phyloP scores from a whole-genome alignment of 2,888 invertebrate genomes.

The Tridacna crocea region DNA sequence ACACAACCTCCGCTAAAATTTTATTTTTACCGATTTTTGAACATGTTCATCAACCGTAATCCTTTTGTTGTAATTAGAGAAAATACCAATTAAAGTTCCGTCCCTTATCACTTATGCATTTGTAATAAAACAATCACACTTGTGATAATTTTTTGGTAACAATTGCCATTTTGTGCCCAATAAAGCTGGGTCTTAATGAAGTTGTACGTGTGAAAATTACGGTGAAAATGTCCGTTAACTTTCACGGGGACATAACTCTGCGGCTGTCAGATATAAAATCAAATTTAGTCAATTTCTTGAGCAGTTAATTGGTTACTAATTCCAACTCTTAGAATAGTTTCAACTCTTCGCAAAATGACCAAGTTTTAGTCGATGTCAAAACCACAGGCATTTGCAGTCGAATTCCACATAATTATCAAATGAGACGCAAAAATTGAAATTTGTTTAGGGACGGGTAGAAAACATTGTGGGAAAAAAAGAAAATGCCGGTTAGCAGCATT shows the following conservation, averaged over 20 bases:
- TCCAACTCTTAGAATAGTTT: conserved; percentile 31
- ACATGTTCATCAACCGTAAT: conserved; percentile 49
- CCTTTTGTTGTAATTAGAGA: conserved; percentile 26
- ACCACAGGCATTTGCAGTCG: too few species aligned
- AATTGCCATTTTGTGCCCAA: conserved; percentile 49
- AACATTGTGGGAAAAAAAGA: too few species aligned
- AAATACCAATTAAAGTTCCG: conserved; percentile 34
- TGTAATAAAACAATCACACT: conserved; percentile 57
- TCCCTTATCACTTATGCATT: conserved; percentile 55
- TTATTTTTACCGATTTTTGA: conserved; percentile 21
- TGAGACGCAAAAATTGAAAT: too few species aligned
- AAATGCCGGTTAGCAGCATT: too few species aligned
- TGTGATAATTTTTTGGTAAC: conserved; percentile 47
- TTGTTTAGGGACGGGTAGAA: too few species aligned
- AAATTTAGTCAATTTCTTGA: conserved; percentile 59
- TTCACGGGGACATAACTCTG: conserved; percentile 36
- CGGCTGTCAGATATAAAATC: conserved; percentile 59
- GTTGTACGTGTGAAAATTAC: conserved; percentile 62
- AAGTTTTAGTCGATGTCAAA: too few species aligned
- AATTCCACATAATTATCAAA: too few species aligned
- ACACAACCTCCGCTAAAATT: conserved; percentile 17
- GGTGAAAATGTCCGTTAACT: conserved; percentile 58
- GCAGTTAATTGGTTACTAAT: conserved; percentile 58
- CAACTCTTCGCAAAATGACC: too few species aligned
- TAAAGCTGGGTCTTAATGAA: conserved; percentile 52